phyloP scores from a whole-genome alignment of 2,888 invertebrate genomes.

The Tethea ocularis region DNA sequence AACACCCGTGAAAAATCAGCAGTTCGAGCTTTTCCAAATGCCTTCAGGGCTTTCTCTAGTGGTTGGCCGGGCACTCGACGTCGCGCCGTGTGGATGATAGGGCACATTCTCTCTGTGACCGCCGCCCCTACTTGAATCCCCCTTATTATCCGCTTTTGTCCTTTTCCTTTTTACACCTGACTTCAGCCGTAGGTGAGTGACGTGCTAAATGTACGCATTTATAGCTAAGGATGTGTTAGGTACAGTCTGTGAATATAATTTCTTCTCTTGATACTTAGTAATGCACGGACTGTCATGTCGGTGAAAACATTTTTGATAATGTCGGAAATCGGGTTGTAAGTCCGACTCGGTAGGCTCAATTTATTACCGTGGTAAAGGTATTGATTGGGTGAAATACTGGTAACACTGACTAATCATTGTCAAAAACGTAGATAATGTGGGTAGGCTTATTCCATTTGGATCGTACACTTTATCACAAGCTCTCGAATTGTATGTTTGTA shows the following conservation, averaged over 20 bases:
- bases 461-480: no score
- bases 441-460: no score
- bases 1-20: neutral
- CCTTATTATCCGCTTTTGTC: constrained; percentile 67
- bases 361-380: no score
- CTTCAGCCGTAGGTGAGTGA: constrained; percentile 20
- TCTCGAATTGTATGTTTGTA: no score
- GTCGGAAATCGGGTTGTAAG: no score
- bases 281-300: no score
- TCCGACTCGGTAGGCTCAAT: no score
- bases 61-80: constrained; percentile 42
- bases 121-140: constrained; percentile 48
- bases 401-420: no score
- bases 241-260: neutral
- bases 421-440: no score
- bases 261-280: neutral
- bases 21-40: constrained; percentile 25
- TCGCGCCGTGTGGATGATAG: constrained; percentile 52
- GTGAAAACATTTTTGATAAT: no score
- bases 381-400: no score
- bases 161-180: constrained; percentile 65
- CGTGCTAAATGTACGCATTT: neutral
- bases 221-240: neutral
- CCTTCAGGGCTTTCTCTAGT: constrained; percentile 23
- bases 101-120: constrained; percentile 65